phyloP scores from a whole-genome alignment of 2,888 invertebrate species.

The Gerris lacustris region DNA sequence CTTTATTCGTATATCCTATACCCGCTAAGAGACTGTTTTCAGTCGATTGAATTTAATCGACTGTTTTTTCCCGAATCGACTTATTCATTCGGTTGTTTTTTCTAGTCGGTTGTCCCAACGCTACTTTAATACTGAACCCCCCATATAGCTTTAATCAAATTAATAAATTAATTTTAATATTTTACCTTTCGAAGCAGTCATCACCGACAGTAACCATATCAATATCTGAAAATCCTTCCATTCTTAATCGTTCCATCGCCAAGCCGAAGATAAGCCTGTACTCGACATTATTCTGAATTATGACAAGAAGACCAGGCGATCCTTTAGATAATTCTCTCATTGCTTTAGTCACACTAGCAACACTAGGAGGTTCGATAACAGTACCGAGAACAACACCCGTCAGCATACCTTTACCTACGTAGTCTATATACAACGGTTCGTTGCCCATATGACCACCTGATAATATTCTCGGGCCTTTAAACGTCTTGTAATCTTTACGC shows the following conservation, averaged over 20 bases:
- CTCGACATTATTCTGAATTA: conserved; percentile 14
- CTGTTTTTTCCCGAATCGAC: no score
- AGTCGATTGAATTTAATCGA: no score
- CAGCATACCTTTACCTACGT: conserved; percentile 16
- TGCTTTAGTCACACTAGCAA: conserved; percentile 2
- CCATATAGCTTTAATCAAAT: no score
- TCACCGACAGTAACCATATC: conserved; percentile 14
- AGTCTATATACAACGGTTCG: conserved; percentile 16
- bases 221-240: conserved; percentile 6
- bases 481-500: background rate
- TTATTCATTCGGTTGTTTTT: no score
- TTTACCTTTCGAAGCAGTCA: conserved; percentile 12
- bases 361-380: background rate
- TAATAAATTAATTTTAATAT: background rate
- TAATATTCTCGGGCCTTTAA: conserved; percentile 10
- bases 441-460: conserved; percentile 14
- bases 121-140: no score
- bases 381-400: background rate
- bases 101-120: no score
- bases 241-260: conserved; percentile 11
- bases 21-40: no score
- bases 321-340: conserved; percentile 8
- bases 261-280: conserved; percentile 15
- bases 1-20: no score
- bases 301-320: conserved; percentile 13